A percentile compares a stretch with the other conserved stretches of the same genome.
Evolutionary conservation across 2,797 vertebrate species (phyloP).

Genomic region (Onychomys torridus): DNA sequence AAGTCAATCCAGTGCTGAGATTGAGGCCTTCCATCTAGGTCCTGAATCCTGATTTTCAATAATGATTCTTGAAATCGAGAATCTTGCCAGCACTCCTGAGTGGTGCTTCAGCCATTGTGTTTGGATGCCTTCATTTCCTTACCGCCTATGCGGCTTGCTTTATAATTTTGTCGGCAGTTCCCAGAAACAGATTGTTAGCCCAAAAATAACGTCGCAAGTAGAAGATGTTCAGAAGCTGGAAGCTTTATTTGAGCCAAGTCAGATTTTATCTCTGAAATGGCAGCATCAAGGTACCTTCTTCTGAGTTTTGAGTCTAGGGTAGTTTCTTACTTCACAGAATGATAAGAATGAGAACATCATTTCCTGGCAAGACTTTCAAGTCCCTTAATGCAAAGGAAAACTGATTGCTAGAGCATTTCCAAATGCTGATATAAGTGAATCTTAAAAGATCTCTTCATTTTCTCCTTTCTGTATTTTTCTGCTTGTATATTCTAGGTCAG

Average conservation of each 20-base stretch:
- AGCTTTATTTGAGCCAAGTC: slow-evolving; percentile 17
- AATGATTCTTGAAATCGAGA: not conserved
- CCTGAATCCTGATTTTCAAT: not conserved
- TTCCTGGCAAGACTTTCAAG: not conserved
- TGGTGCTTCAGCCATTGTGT: not conserved
- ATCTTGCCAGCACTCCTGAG: not conserved
- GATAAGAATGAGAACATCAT: not conserved
- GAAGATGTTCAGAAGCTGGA: slow-evolving; percentile 4
- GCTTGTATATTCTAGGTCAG: slow-evolving; percentile 72
- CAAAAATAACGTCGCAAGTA: not conserved
- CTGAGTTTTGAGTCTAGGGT: not conserved
- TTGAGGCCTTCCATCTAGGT: not conserved
- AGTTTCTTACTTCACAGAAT: not conserved
- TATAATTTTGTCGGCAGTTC: not conserved
- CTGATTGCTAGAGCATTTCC: not conserved
- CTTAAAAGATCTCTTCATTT: slow-evolving; percentile 39
- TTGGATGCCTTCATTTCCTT: not conserved
- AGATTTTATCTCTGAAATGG: slow-evolving; percentile 2
- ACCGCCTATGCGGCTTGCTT: not conserved
- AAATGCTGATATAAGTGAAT: slow-evolving; percentile 10
- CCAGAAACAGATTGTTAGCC: not conserved
- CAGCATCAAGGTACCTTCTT: not conserved
- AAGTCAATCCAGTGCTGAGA: not conserved
- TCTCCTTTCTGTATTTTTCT: slow-evolving; percentile 49
- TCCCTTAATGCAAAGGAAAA: slow-evolving; percentile 34